phyloP scores from a whole-genome alignment of 2,888 invertebrate species.

The Drosophila siamana region DNA sequence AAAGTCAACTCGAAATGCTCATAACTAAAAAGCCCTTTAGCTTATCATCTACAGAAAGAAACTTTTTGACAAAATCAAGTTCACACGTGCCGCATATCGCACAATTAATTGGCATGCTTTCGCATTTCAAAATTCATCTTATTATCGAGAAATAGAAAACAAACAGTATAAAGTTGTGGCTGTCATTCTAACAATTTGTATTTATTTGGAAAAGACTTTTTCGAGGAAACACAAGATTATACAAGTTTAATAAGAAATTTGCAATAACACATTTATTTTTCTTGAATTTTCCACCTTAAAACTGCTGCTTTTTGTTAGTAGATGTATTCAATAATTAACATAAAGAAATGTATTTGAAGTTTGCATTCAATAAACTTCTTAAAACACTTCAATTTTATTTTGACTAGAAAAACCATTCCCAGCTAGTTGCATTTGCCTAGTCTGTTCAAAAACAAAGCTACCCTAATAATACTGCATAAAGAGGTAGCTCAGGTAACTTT shows the following conservation, averaged over 20 bases:
- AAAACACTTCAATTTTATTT: too few relatives aligned
- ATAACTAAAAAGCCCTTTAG: constrained; percentile 12
- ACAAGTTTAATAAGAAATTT: too few relatives aligned
- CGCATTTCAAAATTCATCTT: background rate
- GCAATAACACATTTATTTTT: too few relatives aligned
- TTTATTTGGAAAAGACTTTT: background rate
- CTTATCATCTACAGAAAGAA: background rate
- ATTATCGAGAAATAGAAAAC: background rate
- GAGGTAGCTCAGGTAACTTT: background rate
- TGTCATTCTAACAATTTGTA: background rate
- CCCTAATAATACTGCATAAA: constrained; percentile 9
- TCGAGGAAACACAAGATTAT: too few relatives aligned
- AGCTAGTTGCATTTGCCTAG: background rate
- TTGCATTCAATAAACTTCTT: too few relatives aligned
- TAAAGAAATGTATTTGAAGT: too few relatives aligned
- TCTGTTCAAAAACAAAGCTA: background rate
- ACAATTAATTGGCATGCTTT: constrained; percentile 1
- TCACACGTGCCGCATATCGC: constrained; percentile 11
- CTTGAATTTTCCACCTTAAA: too few relatives aligned
- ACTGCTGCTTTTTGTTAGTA: too few relatives aligned
- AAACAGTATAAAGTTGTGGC: background rate
- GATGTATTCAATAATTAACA: too few relatives aligned
- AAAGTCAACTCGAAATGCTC: constrained; percentile 13
- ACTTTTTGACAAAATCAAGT: constrained; percentile 3
- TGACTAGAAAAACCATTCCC: background rate